Percentiles rank a stretch among this genome's conserved stretches.
These are phyloP conservation scores for Pseudopleuronectes americanus DNA, from an alignment of 2,797 vertebrate species.

Conservation along the genomic window DNA sequence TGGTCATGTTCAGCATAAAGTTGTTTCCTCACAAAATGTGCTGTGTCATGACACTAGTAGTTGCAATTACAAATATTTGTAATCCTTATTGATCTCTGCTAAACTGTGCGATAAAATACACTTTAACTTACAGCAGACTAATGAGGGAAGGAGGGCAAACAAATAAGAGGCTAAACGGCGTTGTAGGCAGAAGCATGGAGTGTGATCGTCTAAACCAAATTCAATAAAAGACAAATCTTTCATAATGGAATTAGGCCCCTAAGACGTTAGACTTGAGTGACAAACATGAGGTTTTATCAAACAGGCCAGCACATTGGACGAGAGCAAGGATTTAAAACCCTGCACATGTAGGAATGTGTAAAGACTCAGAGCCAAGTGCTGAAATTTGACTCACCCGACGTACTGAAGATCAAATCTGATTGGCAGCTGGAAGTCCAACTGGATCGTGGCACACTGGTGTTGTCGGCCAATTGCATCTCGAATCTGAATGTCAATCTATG, in stretches of 20 bases:
- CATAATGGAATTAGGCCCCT: conserved; percentile 27
- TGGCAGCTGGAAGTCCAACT: conserved; percentile 95
- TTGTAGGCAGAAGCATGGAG: conserved; percentile 3
- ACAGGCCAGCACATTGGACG: neutral
- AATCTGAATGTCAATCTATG: conserved; percentile 91
- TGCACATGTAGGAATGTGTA: conserved; percentile 46
- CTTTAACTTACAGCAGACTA: neutral
- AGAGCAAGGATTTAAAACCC: conserved; percentile 29
- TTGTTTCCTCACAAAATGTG: neutral
- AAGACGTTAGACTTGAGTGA: conserved; percentile 1
- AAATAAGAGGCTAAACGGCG: neutral
- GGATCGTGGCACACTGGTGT: conserved; percentile 94
- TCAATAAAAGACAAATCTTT: conserved; percentile 33
- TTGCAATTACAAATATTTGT: too few species aligned
- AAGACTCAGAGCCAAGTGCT: conserved; percentile 18
- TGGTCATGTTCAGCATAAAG: too few species aligned
- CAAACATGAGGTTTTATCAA: conserved; percentile 2
- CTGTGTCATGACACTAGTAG: neutral
- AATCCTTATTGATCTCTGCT: too few species aligned
- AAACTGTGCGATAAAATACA: too few species aligned
- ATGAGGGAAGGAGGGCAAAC: neutral
- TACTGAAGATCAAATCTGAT: conserved; percentile 90
- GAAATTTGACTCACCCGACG: conserved; percentile 81
- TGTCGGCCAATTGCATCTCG: conserved; percentile 89
- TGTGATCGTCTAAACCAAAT: conserved; percentile 4